Evolutionary conservation across 2,113 vertebrate genomes (phyloP).

Genomic region (Peromyscus polionotus): DNA sequence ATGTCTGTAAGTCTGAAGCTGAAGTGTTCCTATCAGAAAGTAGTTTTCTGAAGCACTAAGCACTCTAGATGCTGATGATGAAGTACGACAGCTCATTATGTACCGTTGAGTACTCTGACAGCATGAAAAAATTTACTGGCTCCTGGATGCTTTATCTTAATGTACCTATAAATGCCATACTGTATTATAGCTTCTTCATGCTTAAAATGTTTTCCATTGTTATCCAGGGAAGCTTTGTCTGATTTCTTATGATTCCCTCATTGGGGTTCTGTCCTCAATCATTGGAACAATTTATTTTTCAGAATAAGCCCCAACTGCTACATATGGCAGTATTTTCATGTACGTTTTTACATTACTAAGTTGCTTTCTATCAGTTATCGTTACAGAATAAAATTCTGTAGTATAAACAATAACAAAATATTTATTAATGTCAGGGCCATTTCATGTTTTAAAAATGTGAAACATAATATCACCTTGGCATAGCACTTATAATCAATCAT

Average conservation of each 20-base stretch:
- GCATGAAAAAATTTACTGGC: conserved; percentile 75
- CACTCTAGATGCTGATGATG: conserved; percentile 74
- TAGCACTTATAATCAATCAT: not conserved
- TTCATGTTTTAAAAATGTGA: conserved; percentile 23
- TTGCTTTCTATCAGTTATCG: conserved; percentile 59
- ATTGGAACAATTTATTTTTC: conserved; percentile 57
- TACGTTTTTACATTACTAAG: conserved; percentile 36
- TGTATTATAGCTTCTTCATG: conserved; percentile 53
- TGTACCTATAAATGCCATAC: conserved; percentile 69
- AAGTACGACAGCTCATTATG: conserved; percentile 73
- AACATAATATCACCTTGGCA: conserved; percentile 27
- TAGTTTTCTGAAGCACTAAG: conserved; percentile 75
- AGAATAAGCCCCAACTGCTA: conserved; percentile 22
- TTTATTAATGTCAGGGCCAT: not conserved
- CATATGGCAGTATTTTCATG: conserved; percentile 49
- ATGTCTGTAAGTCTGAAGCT: conserved; percentile 58
- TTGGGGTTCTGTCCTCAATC: not conserved
- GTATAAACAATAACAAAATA: conserved; percentile 64
- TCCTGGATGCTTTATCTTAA: conserved; percentile 76
- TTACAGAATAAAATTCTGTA: conserved; percentile 53
- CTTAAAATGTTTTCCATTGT: conserved; percentile 66
- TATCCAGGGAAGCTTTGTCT: conserved; percentile 33
- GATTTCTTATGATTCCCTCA: conserved; percentile 55
- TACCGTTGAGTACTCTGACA: conserved; percentile 70
- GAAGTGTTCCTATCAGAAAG: conserved; percentile 72